These are phyloP conservation scores for Pristionchus maxplancki DNA, from an alignment of 2,888 invertebrate species.

Conservation along the genomic window DNA sequence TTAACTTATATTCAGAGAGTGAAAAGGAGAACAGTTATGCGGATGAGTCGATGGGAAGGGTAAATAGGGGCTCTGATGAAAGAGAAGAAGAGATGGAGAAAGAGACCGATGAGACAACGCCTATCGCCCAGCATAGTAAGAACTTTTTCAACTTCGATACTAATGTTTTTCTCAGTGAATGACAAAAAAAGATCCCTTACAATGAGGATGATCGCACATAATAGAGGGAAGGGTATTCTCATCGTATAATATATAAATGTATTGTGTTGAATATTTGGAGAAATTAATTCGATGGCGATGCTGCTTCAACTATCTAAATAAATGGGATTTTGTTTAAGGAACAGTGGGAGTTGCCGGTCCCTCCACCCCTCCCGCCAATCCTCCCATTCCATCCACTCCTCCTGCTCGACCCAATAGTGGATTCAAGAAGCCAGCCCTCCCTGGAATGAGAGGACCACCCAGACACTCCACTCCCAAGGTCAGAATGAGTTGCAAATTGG, in stretches of 20 bases:
- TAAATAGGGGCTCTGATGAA: background rate
- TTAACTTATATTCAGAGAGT: conserved; percentile 12
- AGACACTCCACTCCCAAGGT: conserved; percentile 29
- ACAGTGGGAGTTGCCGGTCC: background rate
- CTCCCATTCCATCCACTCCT: conserved; percentile 25
- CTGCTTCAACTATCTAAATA: no score
- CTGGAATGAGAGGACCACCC: background rate
- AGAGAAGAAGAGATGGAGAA: conserved; percentile 6
- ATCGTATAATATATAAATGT: no score
- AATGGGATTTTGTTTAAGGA: background rate
- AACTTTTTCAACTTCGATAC: no score
- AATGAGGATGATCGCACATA: no score
- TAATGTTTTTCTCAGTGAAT: no score
- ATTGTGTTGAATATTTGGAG: no score
- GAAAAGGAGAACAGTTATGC: background rate
- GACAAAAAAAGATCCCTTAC: no score
- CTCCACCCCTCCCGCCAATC: background rate
- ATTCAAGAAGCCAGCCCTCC: conserved; percentile 4
- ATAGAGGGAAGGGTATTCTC: no score
- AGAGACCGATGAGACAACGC: conserved; percentile 15
- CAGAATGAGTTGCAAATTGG: no score
- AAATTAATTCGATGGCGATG: no score
- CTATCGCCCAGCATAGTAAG: conserved; percentile 14
- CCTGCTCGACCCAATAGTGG: conserved; percentile 10
- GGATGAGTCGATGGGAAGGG: background rate